Base-by-base conservation (phyloP, 2,797 vertebrate genomes). In the Lerista edwardsae region DNA sequence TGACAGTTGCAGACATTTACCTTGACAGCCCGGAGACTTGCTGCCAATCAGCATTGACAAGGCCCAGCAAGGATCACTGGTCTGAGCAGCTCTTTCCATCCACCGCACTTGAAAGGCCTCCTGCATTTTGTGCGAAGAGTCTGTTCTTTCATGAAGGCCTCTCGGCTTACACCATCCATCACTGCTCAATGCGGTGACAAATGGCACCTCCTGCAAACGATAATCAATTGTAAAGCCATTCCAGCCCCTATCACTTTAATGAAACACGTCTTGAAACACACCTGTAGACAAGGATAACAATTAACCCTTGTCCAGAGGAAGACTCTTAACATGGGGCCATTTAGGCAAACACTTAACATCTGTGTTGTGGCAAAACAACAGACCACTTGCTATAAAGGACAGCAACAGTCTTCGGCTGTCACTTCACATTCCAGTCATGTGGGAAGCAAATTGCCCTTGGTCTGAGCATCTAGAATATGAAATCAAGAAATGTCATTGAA, bases 181-280 rank as follows among this genome's bases (percentile, higher is more conserved):
- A 86, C 39, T 86, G 79, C 62, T 86, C 80, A 41, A 86, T 79
- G 80, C 64, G 71, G 55, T 86, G 84, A 86, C 84, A 86, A 81
- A 86, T 44, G 65, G 74, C 21, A 64, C 55, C 41, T 75, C 73
- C 61, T 76, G 39, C 65, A 86, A 86, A 62, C 36, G 84, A 86
- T 86, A 81, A 86, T 86, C 84, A 86, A 81, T 86, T 81, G 39
- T 62, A 86, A 81, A 86, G 65, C 84, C 64, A 81, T 86, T 86
- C 65, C 73, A 81, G 51, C 79, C 81, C 79, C 62, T 86, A 86
- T 86, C 79, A 76, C 64, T 81, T 81, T 86, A 86, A 86, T 86
- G 79, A 81, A 86, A 81, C 79, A 86, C 84, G 71, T 81, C 81
- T 86, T 76, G 81, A 86, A 86, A 76, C 76, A 79, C 81, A 81